Base-by-base conservation (phyloP, 2,113 vertebrate genomes). In the Hiodon alosoides region DNA sequence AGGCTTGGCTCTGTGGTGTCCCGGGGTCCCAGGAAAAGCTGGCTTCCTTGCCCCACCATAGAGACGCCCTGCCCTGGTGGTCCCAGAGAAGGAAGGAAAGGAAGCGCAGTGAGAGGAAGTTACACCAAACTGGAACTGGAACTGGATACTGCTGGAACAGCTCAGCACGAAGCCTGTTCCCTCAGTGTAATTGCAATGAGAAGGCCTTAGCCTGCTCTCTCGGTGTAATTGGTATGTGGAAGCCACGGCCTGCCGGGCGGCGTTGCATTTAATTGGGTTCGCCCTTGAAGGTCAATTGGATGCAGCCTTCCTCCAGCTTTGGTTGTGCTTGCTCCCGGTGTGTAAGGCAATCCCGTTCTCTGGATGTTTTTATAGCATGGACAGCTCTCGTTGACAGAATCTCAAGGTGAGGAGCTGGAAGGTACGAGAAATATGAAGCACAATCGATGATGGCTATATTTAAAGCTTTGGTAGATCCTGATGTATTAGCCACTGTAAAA, bases 361-460 rank as follows among this genome's bases (percentile, higher is more conserved):
- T 78, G 62, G 78, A 81, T 7, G 17, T 51, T 60, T 62, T 78
- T 54, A 74, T 66, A 71, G 62, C 59, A 61, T 53, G 46, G 9
- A 48, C 13, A 64, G 78, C 72, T 71, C 55, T 71, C 61, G 72
- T 17, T 47, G 57, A 74, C 50, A 78, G 57, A 81, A 79, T 64
- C 81, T 84, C 82, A 87, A 86, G 88, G 87, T 85, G 77, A 88
- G 82, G 83, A 17, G 31, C 76, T 50, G 82, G 80, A 77, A 80
- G 76, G 79, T 79, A 78, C 80, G 80, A 81, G 89, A 90, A 89
- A 90, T 86, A 77, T 67, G 88, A 88, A 78, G 80, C 86, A 76
- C 74, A 83, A 91, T 92, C 71, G 86, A 92, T 90, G 74, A 0
- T 47, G 71, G 83, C 89, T 91, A 90, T 91, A 31, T 91, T 91